Evolutionary conservation across 2,888 invertebrate species (phyloP), one percentile per base, ranked within the genome.

Genomic region (Thumatha senex): DNA sequence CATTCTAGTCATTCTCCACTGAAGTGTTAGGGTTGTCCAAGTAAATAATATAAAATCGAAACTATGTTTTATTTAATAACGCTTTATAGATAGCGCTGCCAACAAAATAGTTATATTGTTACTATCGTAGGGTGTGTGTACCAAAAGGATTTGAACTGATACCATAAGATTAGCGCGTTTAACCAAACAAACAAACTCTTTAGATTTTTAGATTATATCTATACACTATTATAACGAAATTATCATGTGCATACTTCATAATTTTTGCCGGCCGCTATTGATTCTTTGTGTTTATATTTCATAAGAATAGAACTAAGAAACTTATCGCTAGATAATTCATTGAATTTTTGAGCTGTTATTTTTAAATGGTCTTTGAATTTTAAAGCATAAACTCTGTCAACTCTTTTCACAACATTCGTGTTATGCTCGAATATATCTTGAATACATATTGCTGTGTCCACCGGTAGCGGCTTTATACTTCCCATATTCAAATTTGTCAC

Each of bases 371-470:
- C 18, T 12, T n/a, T 24, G n/a, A 39, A 39, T 12, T 24, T 39
- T 7, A 1, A 10, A n/a, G 13, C 43, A 0, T 2, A 7, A 12
- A 46, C 36, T n/a, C 7, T 13, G 11, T 35, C 8, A 0, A 49
- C 5, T 7, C 7, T 1, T 2, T 24, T 11, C 1, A 30, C 36
- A 7, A 40, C 5, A 8, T 52, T 48, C 3, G 3, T 10, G 13
- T 31, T 40, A 9, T 47, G 51, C 13, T 33, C 38, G 3, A 52
- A 41, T 0, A 42, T 8, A 10, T 48, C 47, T 31, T 46, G 47
- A 10, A 55, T 9, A 8, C 47, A 51, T 10, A 55, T 7, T 7
- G 14, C 33, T 0, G 38, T n/a, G 7, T 41, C n/a, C 8, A 45
- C n/a, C 1, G 5, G 18, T 0, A 54, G 7, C 1, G 47, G 47